These are phyloP conservation scores for Clanis bilineata DNA, from an alignment of 2,888 invertebrate species.

Conservation along the genomic window DNA sequence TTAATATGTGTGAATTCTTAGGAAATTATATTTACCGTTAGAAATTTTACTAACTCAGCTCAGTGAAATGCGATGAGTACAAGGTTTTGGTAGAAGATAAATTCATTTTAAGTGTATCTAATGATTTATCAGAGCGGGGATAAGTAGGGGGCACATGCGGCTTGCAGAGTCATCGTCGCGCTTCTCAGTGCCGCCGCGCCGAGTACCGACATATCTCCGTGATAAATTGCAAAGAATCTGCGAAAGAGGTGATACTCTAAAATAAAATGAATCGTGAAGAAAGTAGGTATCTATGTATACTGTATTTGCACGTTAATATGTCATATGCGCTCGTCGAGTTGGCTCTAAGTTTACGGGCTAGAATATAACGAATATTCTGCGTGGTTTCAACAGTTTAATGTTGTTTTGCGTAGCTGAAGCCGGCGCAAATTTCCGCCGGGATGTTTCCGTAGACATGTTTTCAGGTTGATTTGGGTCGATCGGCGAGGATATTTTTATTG, in stretches of 20 bases:
- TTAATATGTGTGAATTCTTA: no score
- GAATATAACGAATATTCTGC: slow-evolving; percentile 23
- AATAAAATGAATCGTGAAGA: slow-evolving; percentile 45
- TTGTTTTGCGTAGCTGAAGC: slow-evolving; percentile 41
- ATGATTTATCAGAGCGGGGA: slow-evolving; percentile 63
- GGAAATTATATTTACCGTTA: no score
- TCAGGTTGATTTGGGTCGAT: slow-evolving; percentile 25
- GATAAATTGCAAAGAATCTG: slow-evolving; percentile 69
- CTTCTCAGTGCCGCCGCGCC: slow-evolving; percentile 47
- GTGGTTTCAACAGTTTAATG: slow-evolving; percentile 28
- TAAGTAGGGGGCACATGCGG: slow-evolving; percentile 49
- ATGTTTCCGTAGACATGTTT: slow-evolving; percentile 28
- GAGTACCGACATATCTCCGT: slow-evolving; percentile 56
- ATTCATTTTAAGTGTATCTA: slow-evolving; percentile 61
- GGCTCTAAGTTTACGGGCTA: slow-evolving; percentile 37
- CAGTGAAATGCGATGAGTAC: not conserved
- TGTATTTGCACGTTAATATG: slow-evolving; percentile 31
- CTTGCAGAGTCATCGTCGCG: slow-evolving; percentile 62
- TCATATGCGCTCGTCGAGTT: slow-evolving; percentile 29
- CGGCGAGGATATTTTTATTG: slow-evolving; percentile 54
- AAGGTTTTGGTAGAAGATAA: slow-evolving; percentile 51
- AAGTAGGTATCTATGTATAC: no score
- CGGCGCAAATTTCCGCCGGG: slow-evolving; percentile 21
- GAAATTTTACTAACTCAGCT: not conserved
- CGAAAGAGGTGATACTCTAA: slow-evolving; percentile 54